Evolutionary conservation across 2,797 vertebrate genomes (phyloP).

Genomic region (Enteromius paludinosus): DNA sequence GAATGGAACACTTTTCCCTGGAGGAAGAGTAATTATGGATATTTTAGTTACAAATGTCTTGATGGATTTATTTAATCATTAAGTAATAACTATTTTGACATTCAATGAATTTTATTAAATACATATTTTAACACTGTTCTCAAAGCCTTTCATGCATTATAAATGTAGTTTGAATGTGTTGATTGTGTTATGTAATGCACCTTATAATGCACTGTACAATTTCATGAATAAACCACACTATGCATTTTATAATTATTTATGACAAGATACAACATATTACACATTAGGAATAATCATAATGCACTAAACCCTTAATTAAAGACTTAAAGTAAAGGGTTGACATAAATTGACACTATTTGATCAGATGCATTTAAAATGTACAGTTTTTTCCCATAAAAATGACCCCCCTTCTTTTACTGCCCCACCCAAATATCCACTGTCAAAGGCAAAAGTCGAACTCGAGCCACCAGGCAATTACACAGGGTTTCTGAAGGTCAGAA

Average conservation of each 20-base stretch:
- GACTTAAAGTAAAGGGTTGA: too few species aligned
- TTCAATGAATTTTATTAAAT: neutral
- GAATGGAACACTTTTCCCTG: neutral
- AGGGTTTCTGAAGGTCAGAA: neutral
- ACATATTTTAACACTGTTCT: neutral
- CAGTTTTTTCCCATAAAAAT: neutral
- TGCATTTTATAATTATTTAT: neutral
- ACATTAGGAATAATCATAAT: too few species aligned
- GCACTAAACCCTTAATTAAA: too few species aligned
- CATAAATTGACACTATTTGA: neutral
- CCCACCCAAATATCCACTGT: neutral
- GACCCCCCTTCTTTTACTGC: neutral
- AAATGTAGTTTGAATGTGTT: neutral
- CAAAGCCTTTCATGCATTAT: neutral
- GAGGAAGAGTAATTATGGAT: neutral
- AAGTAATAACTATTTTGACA: neutral
- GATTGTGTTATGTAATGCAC: neutral
- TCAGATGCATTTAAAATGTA: neutral
- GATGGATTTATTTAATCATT: neutral
- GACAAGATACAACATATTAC: neutral
- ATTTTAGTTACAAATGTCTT: neutral
- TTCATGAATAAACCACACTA: neutral
- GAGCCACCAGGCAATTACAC: neutral
- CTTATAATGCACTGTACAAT: too few species aligned
- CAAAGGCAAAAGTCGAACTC: neutral